These are phyloP conservation scores for Panthera leo DNA, from an alignment of 2,113 vertebrate species.

Conservation along the genomic window DNA sequence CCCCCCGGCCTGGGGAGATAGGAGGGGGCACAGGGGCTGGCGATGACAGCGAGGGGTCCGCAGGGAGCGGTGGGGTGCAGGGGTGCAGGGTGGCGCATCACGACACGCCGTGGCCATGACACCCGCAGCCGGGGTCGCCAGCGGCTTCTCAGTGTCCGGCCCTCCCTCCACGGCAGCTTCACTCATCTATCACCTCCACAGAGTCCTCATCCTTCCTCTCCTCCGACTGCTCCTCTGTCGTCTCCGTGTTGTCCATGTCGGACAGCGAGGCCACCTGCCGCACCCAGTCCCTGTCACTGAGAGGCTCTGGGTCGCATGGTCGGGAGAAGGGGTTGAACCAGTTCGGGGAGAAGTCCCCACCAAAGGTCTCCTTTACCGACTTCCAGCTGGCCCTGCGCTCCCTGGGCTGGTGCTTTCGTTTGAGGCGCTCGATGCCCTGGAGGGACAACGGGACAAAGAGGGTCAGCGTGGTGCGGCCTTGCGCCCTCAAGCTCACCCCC, in stretches of 20 bases:
- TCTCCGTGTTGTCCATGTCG: not conserved
- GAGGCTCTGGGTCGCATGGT: conserved; percentile 78
- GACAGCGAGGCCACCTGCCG: conserved; percentile 73
- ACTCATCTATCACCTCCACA: conserved; percentile 40
- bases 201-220: not conserved
- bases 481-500: rapidly evolving
- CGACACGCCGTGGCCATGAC: rapidly evolving
- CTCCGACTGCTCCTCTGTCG: not conserved
- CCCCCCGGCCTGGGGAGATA: not conserved
- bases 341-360: conserved; percentile 88
- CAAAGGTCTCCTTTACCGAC: conserved; percentile 89
- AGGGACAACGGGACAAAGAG: conserved; percentile 63
- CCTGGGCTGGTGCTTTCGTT: conserved; percentile 91
- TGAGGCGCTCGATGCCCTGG: conserved; percentile 96
- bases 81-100: rapidly evolving
- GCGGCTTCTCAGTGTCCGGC: rapidly evolving
- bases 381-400: conserved; percentile 87
- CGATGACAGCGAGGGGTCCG: rapidly evolving
- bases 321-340: conserved; percentile 94
- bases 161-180: rapidly evolving
- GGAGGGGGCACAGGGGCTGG: not conserved
- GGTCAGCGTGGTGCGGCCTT: not conserved
- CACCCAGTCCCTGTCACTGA: conserved; percentile 78
- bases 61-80: not conserved
- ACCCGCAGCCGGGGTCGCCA: rapidly evolving